Base-by-base conservation (phyloP, 2,113 vertebrate species). In the Epinephelus moara region DNA sequence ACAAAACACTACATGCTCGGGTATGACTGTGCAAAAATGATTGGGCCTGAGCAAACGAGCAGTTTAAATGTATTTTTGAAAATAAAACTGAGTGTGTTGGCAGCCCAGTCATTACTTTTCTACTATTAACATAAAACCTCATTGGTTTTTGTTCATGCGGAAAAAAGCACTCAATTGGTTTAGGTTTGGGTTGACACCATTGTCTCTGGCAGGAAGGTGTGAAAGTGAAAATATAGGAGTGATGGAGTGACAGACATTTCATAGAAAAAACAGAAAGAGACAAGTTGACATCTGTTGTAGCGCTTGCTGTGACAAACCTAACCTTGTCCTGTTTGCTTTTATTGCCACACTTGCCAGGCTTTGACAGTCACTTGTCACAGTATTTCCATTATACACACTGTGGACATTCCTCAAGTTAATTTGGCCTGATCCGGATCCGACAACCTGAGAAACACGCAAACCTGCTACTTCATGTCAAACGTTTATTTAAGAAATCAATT, bases 231-330 rank as follows among this genome's bases (percentile, higher is more conserved):
- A 72, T 10, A 50, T 4, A 7, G 25, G 30, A 23, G 42, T 60
- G 66, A 81, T 0, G 12, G 73, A 60, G n/a, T 66, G 84, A 69
- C 40, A 83, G 64, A 23, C 55, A 37, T 75, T 45, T 61, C 68
- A 62, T 52, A 66, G 27, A 53, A 59, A 78, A 17, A 2, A 0
- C 2, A 25, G 6, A 15, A 23, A 56, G 45, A 42, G 70, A 59
- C 23, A 62, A 63, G 68, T n/a, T 79, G 64, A 80, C 72, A 68
- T 69, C 40, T 70, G 13, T 64, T 80, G 62, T 49, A 42, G 60
- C 25, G 33, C 23, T 59, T 23, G 50, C 50, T 49, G 57, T 33
- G 69, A 70, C 71, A 80, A 66, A 60, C 25, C 52, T 12, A 14
- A 59, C 66, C 57, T 72, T 10, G 53, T 70, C 45, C 70, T 14